phyloP scores from a whole-genome alignment of 2,888 invertebrate species.

The Andrena haemorrhoa region DNA sequence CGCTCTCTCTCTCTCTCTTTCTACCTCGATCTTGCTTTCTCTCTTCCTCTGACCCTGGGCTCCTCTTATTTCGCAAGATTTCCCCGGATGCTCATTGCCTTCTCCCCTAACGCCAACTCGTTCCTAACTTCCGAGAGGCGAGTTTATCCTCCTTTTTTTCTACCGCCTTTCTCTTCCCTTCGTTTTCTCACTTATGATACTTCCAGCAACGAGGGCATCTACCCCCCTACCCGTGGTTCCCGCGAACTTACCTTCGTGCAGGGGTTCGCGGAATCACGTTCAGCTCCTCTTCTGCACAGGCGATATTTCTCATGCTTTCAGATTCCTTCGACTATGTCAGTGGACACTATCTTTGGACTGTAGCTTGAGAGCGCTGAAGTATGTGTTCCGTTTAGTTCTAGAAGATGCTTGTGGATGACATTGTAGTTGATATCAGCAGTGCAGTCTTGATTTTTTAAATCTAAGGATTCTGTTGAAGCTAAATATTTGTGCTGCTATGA shows the following conservation, averaged over 20 bases:
- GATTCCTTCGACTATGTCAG: not conserved
- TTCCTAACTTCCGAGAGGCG: constrained; percentile 72
- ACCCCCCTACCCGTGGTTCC: constrained; percentile 47
- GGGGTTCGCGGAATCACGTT: constrained; percentile 32
- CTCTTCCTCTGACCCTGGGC: constrained; percentile 56
- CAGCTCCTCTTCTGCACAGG: not conserved
- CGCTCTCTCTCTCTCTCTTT: constrained; percentile 48
- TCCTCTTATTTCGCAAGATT: constrained; percentile 80
- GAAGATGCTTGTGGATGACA: too few relatives aligned
- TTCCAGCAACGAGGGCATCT: constrained; percentile 47
- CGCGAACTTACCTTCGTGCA: constrained; percentile 36
- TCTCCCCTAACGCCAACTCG: constrained; percentile 72
- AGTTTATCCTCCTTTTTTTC: constrained; percentile 64
- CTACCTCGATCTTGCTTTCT: not conserved
- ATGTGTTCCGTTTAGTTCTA: not conserved
- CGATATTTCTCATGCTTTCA: not conserved
- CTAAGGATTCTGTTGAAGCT: too few relatives aligned
- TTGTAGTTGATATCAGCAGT: too few relatives aligned
- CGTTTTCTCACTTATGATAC: constrained; percentile 59
- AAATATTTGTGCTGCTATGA: too few relatives aligned
- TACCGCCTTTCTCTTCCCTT: constrained; percentile 22
- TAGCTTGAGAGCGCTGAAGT: not conserved
- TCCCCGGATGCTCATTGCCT: constrained; percentile 81
- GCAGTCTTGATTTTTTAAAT: too few relatives aligned
- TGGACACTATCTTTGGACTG: not conserved